Base-by-base conservation (phyloP, 2,888 invertebrate species). In the Diplazon laetatorius region DNA sequence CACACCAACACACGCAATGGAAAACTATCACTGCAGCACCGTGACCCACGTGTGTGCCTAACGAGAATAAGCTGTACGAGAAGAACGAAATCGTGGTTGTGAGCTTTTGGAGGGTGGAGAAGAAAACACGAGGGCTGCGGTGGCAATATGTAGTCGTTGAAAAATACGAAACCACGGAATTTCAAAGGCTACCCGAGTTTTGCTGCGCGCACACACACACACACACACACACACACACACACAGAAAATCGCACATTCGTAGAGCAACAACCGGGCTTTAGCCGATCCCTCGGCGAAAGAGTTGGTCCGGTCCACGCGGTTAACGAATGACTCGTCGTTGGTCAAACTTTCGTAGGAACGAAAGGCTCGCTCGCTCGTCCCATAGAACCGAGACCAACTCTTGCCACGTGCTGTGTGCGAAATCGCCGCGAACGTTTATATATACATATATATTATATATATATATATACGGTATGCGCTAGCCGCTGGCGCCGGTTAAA, bases 311-410 rank as follows among this genome's bases (percentile, higher is more conserved):
- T 66, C 68, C 22, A 44, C 66, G 60, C 46, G 74, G 76, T 75
- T 82, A 84, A 82, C 78, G 82, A 82, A 83, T 80, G 80, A 78
- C 82, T 79, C 69, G 80, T 82, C 80, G 82, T 82, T 81, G 83
- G 81, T 80, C 84, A 84, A 85, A 87, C 84, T 86, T 87, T 85
- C 80, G 14, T 65, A 65, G 78, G 66, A 50, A 76, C 52, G 52
- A 46, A 14, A 18, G 50, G 59, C 57, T 48, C 60, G 57, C 44
- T 25, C 48, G 63, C 35, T 10, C 30, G 25, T 8, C 52, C n/a
- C n/a, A n/a, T 52, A 48, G 57, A 16, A 39, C 70, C 68, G 35
- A 37, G 35, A 39, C 22, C 25, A 37, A 48, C 50, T 55, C 50
- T n/a, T n/a, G 48, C 46, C 46, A 30, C 55, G 70, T 62, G 62